Base-by-base conservation (phyloP, 2,113 vertebrate species). In the Odontesthes bonariensis region DNA sequence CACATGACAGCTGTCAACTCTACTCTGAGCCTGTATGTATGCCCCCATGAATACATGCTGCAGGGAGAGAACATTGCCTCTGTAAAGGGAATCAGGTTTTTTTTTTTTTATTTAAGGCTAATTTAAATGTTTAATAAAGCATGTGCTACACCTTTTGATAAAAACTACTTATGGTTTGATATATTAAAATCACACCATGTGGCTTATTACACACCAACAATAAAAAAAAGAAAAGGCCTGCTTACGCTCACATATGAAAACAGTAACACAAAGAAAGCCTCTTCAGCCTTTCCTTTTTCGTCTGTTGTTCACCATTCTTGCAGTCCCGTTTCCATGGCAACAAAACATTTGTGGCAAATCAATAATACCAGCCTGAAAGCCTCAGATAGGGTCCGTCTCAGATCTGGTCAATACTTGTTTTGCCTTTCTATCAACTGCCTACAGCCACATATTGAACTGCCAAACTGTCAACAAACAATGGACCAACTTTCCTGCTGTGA, bases 1-100 rank as follows among this genome's bases (percentile, higher is more conserved):
- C 57, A 85, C 71, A 59, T 73, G 82, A 90, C 86, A 87, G 88
- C 83, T 91, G 85, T 85, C 77, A 53, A 49, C 53, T 53, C 68
- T 27, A 38, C 33, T 86, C 81, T 33, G 6, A 22, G 76, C 33
- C 54, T 80, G 20, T 20, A 64, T 47, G 27, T 64, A 60, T 71
- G 75, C 80, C 64, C 78, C 33, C 13, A 64, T 49, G 53, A 32
- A 73, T 42, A 32, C 62, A 46, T 51, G 19, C 49, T 75, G 40
- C 58, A 59, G 35, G 5, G 64, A 42, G 12, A 16, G 5, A 17
- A 9, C 22, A 55, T 57, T 16, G 63, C 5, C 14, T 20, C 14
- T 10, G 14, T 64, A 22, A 46, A 67, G 27, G 27, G 27, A n/a
- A n/a, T n/a, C n/a, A n/a, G n/a, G n/a, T n/a, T n/a, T n/a, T n/a